Evolutionary conservation across 2,113 vertebrate genomes (phyloP).

Genomic region (Pipa parva): DNA sequence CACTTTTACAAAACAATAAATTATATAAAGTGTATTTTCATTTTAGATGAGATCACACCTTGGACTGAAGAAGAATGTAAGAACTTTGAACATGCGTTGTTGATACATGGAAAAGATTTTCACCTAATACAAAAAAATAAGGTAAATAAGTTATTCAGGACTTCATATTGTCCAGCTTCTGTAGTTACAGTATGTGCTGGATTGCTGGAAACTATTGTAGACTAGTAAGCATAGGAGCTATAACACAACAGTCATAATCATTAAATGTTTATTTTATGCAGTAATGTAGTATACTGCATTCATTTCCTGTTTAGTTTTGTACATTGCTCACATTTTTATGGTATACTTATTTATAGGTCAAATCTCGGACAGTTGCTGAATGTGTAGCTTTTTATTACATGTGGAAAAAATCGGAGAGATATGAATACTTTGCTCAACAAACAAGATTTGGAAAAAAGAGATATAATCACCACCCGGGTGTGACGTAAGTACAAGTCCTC

Average conservation of each 20-base stretch:
- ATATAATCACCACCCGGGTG: conserved; percentile 92
- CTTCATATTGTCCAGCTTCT: too few species aligned
- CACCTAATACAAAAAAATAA: conserved; percentile 98
- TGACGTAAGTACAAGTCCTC: conserved; percentile 79
- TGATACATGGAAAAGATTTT: conserved; percentile 95
- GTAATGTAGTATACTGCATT: too few species aligned
- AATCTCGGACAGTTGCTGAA: conserved; percentile 87
- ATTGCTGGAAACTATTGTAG: too few species aligned
- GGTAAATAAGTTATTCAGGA: conserved; percentile 58
- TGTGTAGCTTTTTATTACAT: conserved; percentile 98
- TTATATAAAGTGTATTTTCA: too few species aligned
- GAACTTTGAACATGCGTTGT: conserved; percentile 92
- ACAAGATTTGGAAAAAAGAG: conserved; percentile 96
- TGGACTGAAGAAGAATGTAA: conserved; percentile 99
- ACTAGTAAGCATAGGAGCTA: too few species aligned
- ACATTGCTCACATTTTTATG: background rate
- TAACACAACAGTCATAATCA: too few species aligned
- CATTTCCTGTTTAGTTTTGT: conserved; percentile 19
- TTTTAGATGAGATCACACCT: conserved; percentile 79
- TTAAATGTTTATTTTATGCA: too few species aligned
- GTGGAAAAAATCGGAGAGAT: conserved; percentile 98
- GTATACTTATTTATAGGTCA: conserved; percentile 65
- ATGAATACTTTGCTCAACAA: conserved; percentile 95
- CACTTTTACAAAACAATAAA: too few species aligned
- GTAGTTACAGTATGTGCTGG: too few species aligned